Base-by-base conservation (phyloP, 2,113 vertebrate genomes). In the Actinemys pallida region DNA sequence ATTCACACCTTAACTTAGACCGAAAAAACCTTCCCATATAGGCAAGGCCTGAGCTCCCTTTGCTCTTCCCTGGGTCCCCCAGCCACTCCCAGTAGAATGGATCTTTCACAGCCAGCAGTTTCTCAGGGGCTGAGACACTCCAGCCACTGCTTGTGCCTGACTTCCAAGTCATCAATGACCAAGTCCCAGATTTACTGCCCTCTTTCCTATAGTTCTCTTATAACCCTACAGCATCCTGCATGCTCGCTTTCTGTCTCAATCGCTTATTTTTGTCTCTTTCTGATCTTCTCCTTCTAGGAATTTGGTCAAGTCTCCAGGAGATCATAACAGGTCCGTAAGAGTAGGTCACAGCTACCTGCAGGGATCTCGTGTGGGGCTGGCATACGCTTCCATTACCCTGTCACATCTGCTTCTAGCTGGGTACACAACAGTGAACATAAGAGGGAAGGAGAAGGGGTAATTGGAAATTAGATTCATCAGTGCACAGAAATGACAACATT, bases 371-470 rank as follows among this genome's bases (percentile, higher is more conserved):
- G 14, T 5, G 87, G 75, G 72, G 79, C 62, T 72, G 27, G 88
- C 31, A 39, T 52, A 83, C 39, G n/a, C 62, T 83, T 93, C 76
- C 84, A 93, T 92, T 92, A 95, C 90, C 82, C 87, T 90, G 89
- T 93, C 84, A 79, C 86, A 90, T 84, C 83, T 88, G 50, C 90
- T 91, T 92, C 84, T 83, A 92, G 92, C 50, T 7, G 31, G 90
- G 75, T 90, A 82, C 90, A 84, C 83, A 89, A 92, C n/a, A 19
- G 83, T 52, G 39, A 84, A n/a, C 83, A 17, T 78, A 92, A 52
- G 90, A 82, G n/a, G 91, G 22, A 1, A 90, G 62, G 86, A 87
- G n/a, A 0, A 25, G 13, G 78, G 50, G 62, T 83, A 83, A 6
- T 83, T 53, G 80, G 88, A 82, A n/a, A 84, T 27, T 81, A 42